Evolutionary conservation across 2,797 vertebrate species (phyloP).

Genomic region (Micromesistius poutassou): DNA sequence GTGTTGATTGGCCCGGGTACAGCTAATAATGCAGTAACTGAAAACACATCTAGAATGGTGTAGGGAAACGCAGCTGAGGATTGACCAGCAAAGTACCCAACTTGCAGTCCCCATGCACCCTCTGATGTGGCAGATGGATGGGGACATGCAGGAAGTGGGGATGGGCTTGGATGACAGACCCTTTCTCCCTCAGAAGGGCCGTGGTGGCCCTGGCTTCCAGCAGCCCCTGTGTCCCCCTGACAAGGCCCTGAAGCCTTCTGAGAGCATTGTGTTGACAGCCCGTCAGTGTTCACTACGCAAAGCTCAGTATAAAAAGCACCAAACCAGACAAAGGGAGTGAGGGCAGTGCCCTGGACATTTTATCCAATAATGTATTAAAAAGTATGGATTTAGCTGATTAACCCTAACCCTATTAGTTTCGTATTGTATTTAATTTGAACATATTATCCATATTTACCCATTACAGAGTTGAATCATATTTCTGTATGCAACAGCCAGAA

Average conservation of each 20-base stretch:
- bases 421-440: not conserved
- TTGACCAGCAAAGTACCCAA: conserved; percentile 57
- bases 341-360: conserved; percentile 5
- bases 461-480: not conserved
- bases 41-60: conserved; percentile 32
- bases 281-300: conserved; percentile 51
- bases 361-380: conserved; percentile 3
- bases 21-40: conserved; percentile 34
- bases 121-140: conserved; percentile 67
- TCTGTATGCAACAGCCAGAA: not conserved
- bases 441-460: not conserved
- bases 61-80: conserved; percentile 48
- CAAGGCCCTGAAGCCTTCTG: conserved; percentile 64
- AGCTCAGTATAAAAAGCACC: conserved; percentile 39
- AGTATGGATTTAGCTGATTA: conserved; percentile 13
- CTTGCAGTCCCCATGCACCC: conserved; percentile 56
- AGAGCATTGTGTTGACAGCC: conserved; percentile 63
- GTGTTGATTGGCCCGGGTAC: conserved; percentile 31
- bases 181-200: conserved; percentile 51
- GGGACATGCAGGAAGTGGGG: conserved; percentile 47
- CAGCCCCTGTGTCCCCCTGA: conserved; percentile 59
- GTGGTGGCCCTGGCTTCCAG: conserved; percentile 59
- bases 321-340: conserved; percentile 29
- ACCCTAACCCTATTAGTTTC: not conserved
- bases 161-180: conserved; percentile 65